phyloP scores from a whole-genome alignment of 2,797 vertebrate species.

The Lindbergichthys nudifrons region DNA sequence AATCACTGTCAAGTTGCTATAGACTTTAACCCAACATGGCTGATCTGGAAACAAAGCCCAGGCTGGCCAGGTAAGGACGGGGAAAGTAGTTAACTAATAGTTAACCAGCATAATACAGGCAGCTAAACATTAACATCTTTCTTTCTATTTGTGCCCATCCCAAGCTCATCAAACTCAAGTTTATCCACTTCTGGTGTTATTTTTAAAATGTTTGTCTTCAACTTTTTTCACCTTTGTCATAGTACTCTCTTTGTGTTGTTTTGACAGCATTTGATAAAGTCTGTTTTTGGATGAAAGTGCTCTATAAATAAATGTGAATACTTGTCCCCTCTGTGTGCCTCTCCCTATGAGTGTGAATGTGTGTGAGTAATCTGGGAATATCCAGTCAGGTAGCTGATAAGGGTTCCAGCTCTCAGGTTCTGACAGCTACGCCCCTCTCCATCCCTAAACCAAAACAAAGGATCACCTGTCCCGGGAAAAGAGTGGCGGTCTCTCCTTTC shows the following conservation, averaged over 20 bases:
- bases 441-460: constrained; percentile 72
- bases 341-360: background rate
- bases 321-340: background rate
- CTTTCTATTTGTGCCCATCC: background rate
- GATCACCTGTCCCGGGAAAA: constrained; percentile 71
- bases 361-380: constrained; percentile 45
- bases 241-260: background rate
- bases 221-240: background rate
- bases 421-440: constrained; percentile 61
- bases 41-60: background rate
- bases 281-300: constrained; percentile 56
- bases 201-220: constrained; percentile 28
- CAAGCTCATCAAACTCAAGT: background rate
- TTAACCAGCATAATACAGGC: constrained; percentile 53
- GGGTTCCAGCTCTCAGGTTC: constrained; percentile 65
- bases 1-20: background rate
- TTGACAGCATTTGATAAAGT: constrained; percentile 18
- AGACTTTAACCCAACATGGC: constrained; percentile 39
- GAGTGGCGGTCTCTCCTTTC: constrained; percentile 61
- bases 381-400: constrained; percentile 55
- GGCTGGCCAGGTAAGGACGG: background rate
- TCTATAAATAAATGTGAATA: constrained; percentile 55
- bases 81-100: constrained; percentile 54
- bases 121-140: constrained; percentile 71
- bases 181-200: constrained; percentile 29